Percentiles rank a stretch among this genome's conserved stretches.
These are phyloP conservation scores for Epinotia demarniana DNA, from an alignment of 2,888 invertebrate species.

Conservation along the genomic window DNA sequence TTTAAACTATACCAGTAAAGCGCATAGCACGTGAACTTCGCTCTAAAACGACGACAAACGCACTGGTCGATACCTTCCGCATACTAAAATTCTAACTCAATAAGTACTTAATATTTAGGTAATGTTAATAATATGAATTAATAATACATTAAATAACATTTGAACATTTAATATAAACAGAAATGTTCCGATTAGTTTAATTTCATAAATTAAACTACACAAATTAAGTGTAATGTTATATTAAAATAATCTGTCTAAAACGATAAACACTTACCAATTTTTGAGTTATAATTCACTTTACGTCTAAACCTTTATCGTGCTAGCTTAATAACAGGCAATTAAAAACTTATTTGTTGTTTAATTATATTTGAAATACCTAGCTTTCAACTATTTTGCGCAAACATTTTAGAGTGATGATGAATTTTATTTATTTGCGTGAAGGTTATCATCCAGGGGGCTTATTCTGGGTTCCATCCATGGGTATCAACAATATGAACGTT, in stretches of 20 bases:
- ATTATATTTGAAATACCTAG: conserved; percentile 11
- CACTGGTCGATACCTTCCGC: conserved; percentile 65
- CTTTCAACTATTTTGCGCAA: neutral
- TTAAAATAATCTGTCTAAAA: conserved; percentile 5
- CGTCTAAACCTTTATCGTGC: neutral
- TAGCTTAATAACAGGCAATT: conserved; percentile 10
- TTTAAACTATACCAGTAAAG: conserved; percentile 55
- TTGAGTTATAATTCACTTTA: conserved; percentile 15
- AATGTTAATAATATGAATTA: neutral
- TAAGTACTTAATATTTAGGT: neutral
- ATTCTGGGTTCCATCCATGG: neutral
- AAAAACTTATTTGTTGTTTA: conserved; percentile 16
- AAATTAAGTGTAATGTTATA: conserved; percentile 19
- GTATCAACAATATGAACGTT: neutral
- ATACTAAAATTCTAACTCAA: conserved; percentile 17
- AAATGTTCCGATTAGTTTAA: neutral
- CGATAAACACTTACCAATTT: conserved; percentile 6
- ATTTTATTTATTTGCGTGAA: conserved; percentile 52
- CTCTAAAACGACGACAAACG: conserved; percentile 60
- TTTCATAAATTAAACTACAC: conserved; percentile 1
- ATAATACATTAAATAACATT: neutral
- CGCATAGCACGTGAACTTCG: conserved; percentile 71
- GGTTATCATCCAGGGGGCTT: conserved; percentile 59
- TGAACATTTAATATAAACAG: neutral
- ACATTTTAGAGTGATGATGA: neutral